These are phyloP conservation scores for Physella acuta DNA, from an alignment of 1,140 invertebrate genomes.

Conservation along the genomic window DNA sequence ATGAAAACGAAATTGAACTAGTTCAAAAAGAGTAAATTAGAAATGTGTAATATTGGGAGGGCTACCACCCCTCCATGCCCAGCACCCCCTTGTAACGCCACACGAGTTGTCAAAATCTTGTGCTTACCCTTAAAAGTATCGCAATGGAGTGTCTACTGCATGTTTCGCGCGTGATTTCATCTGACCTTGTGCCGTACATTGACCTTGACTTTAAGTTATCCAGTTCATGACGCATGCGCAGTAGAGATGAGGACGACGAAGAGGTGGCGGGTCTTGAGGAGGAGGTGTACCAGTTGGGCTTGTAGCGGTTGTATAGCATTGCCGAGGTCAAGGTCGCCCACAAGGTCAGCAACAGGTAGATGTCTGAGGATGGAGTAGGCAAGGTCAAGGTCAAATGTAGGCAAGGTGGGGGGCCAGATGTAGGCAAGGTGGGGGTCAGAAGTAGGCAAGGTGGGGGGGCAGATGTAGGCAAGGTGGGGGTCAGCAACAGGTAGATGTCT, in stretches of 20 bases:
- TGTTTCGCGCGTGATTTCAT: background rate
- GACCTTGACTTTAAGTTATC: constrained; percentile 5
- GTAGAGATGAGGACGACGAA: background rate
- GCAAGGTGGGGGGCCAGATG: no score
- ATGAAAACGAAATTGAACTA: no score
- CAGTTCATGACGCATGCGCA: constrained; percentile 9
- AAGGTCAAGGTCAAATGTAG: no score
- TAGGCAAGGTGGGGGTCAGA: no score
- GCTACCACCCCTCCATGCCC: no score
- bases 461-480: no score
- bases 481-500: constrained; percentile 7
- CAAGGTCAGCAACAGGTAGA: background rate
- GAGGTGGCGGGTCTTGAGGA: background rate
- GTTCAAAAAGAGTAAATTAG: no score
- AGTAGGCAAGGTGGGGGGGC: no score
- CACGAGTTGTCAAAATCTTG: no score
- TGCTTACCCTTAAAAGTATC: background rate
- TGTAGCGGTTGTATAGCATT: constrained; percentile 15
- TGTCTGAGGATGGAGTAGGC: background rate
- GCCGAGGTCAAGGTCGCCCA: constrained; percentile 1
- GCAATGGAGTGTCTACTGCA: background rate
- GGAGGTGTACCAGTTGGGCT: background rate
- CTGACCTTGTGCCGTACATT: background rate
- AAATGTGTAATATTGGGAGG: no score
- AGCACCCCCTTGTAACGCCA: no score